A percentile compares a stretch with the other conserved stretches of the same genome.
Evolutionary conservation across 2,888 invertebrate genomes (phyloP).

Genomic region (Drosophila glabriapex): DNA sequence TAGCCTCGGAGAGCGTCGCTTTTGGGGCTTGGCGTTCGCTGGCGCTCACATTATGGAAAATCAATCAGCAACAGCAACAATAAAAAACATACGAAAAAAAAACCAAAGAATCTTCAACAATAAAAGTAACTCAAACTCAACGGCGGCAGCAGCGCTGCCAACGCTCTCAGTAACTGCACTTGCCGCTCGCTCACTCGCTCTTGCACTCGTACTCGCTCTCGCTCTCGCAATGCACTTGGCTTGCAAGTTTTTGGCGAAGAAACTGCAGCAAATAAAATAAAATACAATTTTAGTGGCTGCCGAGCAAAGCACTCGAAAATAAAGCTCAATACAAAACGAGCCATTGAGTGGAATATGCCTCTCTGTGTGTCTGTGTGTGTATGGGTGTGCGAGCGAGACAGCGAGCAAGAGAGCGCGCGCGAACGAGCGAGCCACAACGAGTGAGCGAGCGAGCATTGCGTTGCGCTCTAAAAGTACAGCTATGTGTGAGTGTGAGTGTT

Average conservation of each 20-base stretch:
- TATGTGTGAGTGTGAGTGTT: not conserved
- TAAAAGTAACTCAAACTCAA: conserved; percentile 42
- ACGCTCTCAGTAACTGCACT: conserved; percentile 12
- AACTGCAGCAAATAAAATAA: conserved; percentile 57
- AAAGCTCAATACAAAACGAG: conserved; percentile 70
- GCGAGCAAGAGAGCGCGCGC: conserved; percentile 17
- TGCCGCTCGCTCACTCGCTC: conserved; percentile 1
- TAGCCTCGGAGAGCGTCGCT: conserved; percentile 22
- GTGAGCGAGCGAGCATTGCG: conserved; percentile 46
- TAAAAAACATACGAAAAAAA: conserved; percentile 25
- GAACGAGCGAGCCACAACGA: conserved; percentile 27
- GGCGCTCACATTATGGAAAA: conserved; percentile 76
- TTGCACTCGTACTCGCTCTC: not conserved
- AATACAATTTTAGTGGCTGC: conserved; percentile 44
- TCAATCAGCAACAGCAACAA: conserved; percentile 63
- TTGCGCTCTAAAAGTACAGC: conserved; percentile 37
- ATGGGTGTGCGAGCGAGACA: conserved; percentile 17
- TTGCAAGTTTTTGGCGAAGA: conserved; percentile 60
- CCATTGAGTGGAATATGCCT: conserved; percentile 66
- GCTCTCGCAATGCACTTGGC: conserved; percentile 41
- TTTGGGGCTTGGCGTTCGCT: conserved; percentile 39
- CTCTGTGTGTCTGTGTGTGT: conserved; percentile 9
- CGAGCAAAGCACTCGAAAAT: conserved; percentile 67
- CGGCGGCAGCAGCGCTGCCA: conserved; percentile 25
- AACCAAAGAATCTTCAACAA: conserved; percentile 26